A percentile compares a stretch with the other conserved stretches of the same genome.
These are phyloP conservation scores for Microctonus aethiopoides DNA, from an alignment of 2,888 invertebrate genomes.

Conservation along the genomic window DNA sequence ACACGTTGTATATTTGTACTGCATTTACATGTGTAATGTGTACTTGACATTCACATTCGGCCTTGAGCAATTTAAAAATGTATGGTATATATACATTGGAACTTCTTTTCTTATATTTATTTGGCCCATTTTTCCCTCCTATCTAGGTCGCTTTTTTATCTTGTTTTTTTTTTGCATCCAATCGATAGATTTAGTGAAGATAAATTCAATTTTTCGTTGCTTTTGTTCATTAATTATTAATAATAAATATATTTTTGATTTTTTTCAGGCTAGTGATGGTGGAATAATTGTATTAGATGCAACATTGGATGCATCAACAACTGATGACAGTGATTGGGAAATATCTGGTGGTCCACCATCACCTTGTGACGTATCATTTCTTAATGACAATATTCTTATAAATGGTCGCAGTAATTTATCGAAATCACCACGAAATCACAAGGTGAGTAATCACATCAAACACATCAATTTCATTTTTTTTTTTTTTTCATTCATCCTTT, in stretches of 20 bases:
- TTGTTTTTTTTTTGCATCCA: too few species aligned
- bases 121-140: not conserved
- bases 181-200: too few species aligned
- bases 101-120: not conserved
- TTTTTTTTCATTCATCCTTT: too few species aligned
- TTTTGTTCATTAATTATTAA: not conserved
- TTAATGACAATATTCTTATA: slow-evolving; percentile 90
- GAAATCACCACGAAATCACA: slow-evolving; percentile 71
- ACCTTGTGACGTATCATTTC: slow-evolving; percentile 85
- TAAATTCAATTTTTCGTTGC: not conserved
- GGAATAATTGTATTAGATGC: slow-evolving; percentile 74
- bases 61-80: not conserved
- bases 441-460: too few species aligned
- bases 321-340: slow-evolving; percentile 71
- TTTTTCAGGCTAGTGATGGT: slow-evolving; percentile 72
- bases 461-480: too few species aligned
- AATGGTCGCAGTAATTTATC: slow-evolving; percentile 88
- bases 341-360: slow-evolving; percentile 76
- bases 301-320: slow-evolving; percentile 72
- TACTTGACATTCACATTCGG: not conserved
- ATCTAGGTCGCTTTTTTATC: too few species aligned
- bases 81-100: not conserved
- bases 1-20: not conserved
- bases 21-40: not conserved
- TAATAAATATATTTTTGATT: not conserved